phyloP scores from a whole-genome alignment of 1,140 invertebrate genomes.

The Drosophila azteca region DNA sequence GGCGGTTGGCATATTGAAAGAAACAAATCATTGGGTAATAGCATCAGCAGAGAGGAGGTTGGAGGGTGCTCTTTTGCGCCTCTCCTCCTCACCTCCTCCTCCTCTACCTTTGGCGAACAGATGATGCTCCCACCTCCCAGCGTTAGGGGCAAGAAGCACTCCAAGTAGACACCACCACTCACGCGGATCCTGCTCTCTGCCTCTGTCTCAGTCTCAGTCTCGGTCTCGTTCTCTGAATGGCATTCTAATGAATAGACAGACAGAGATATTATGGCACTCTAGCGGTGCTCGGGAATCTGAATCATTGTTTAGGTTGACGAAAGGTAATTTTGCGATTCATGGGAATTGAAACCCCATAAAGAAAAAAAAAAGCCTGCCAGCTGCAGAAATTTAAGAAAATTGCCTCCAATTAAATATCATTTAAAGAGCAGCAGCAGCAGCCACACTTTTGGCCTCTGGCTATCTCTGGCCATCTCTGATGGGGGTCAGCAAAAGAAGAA shows the following conservation, averaged over 20 bases:
- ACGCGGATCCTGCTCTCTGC: not conserved
- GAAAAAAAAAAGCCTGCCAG: not conserved
- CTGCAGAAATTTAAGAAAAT: not conserved
- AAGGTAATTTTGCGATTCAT: slow-evolving; percentile 1
- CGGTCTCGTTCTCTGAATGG: not conserved
- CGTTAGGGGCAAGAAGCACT: slow-evolving; percentile 3
- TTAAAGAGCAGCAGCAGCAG: slow-evolving; percentile 11
- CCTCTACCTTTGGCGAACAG: slow-evolving; percentile 1
- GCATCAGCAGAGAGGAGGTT: slow-evolving; percentile 4
- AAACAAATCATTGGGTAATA: slow-evolving; percentile 61
- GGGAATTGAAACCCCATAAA: slow-evolving; percentile 11
- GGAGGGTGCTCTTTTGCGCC: not conserved
- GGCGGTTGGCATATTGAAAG: slow-evolving; percentile 51
- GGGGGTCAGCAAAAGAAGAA: slow-evolving; percentile 2
- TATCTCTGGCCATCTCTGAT: not conserved
- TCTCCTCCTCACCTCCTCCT: not conserved
- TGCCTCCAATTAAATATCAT: not conserved
- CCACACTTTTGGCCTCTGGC: not conserved
- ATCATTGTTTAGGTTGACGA: not conserved
- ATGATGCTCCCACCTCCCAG: not conserved
- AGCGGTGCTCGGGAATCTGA: not conserved
- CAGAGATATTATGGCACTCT: too few species aligned
- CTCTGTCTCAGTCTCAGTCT: not conserved
- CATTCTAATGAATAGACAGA: slow-evolving; percentile 35
- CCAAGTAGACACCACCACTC: slow-evolving; percentile 7